A percentile compares a stretch with the other conserved stretches of the same genome.
These are phyloP conservation scores for Remorina albescens DNA, from an alignment of 2,797 vertebrate species.

Conservation along the genomic window DNA sequence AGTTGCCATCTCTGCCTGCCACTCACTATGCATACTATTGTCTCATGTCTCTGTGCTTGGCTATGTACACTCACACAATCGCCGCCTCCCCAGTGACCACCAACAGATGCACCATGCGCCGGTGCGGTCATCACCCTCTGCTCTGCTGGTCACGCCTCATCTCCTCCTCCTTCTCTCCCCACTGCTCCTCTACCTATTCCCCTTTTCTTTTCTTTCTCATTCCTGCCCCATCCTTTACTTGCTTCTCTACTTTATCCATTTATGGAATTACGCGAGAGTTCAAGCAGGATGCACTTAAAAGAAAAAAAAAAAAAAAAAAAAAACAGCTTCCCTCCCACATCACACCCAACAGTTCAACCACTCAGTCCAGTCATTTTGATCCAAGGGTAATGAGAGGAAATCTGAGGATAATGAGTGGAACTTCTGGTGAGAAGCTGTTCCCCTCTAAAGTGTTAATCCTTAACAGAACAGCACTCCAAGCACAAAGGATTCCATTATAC, in stretches of 20 bases:
- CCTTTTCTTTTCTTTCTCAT: not conserved
- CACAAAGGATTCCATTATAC: slow-evolving; percentile 53
- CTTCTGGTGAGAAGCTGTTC: slow-evolving; percentile 47
- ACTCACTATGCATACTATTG: slow-evolving; percentile 62
- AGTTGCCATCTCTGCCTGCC: slow-evolving; percentile 67
- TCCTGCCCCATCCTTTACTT: not conserved
- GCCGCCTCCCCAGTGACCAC: slow-evolving; percentile 12
- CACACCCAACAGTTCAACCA: slow-evolving; percentile 14
- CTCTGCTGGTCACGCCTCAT: slow-evolving; percentile 51
- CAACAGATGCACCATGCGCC: slow-evolving; percentile 31
- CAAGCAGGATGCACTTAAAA: slow-evolving; percentile 27
- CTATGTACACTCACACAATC: slow-evolving; percentile 27
- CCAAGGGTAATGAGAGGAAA: slow-evolving; percentile 65
- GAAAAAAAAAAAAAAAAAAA: too few species aligned
- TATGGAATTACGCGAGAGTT: slow-evolving; percentile 11
- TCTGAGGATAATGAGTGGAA: slow-evolving; percentile 63
- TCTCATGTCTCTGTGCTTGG: slow-evolving; percentile 50
- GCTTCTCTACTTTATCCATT: slow-evolving; percentile 8
- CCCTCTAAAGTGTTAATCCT: slow-evolving; percentile 59
- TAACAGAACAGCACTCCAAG: slow-evolving; percentile 37
- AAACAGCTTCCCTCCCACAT: not conserved
- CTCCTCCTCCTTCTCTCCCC: slow-evolving; percentile 8
- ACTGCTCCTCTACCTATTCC: not conserved
- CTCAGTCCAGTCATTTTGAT: slow-evolving; percentile 48
- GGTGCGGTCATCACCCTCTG: slow-evolving; percentile 48